Conservation (phyloP, 2,888 invertebrate species). For the Pristionchus exspectatus region DNA sequence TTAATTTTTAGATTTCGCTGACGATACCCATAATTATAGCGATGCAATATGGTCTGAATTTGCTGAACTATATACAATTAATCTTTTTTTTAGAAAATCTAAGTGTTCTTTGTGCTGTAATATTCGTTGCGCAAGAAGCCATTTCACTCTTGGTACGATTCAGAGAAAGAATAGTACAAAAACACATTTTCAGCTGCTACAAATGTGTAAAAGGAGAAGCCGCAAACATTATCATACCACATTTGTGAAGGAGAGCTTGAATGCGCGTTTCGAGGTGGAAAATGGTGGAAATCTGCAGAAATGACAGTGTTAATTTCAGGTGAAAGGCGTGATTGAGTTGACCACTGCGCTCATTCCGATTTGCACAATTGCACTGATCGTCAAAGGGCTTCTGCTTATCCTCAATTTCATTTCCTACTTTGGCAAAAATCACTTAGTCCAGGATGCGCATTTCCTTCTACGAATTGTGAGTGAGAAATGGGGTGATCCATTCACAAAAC, state of each 20-base stretch:
- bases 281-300: background rate
- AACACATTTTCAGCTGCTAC: background rate
- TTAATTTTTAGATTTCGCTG: background rate
- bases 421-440: background rate
- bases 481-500: no score
- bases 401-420: background rate
- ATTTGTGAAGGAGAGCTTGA: background rate
- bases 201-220: background rate
- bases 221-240: background rate
- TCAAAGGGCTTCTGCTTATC: background rate
- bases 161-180: background rate
- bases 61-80: background rate
- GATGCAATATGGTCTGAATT: background rate
- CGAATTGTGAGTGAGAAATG: background rate
- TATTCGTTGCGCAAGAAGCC: background rate
- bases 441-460: background rate
- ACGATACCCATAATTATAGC: background rate
- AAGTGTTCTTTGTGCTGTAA: background rate
- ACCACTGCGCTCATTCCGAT: background rate
- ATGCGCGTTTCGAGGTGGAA: background rate
- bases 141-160: background rate
- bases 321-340: conserved; percentile 2
- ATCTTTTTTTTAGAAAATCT: background rate
- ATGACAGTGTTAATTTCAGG: background rate
- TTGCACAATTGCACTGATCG: background rate